Conservation (phyloP, 2,797 vertebrate species). For the Selene dorsalis region DNA sequence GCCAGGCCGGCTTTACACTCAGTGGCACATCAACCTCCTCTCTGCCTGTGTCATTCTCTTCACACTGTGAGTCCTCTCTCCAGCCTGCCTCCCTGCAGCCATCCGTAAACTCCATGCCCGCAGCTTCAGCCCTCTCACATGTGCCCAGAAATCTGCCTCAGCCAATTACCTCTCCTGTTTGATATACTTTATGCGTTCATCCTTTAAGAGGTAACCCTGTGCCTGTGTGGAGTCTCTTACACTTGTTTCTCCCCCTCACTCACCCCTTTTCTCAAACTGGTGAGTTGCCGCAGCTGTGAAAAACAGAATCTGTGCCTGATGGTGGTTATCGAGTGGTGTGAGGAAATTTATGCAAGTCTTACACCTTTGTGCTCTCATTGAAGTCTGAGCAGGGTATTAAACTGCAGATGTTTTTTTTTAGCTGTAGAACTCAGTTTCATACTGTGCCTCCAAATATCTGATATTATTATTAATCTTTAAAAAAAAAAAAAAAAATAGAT, state of each 20-base stretch:
- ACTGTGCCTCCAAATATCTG: neutral
- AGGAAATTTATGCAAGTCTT: slow-evolving; percentile 39
- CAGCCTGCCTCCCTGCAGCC: slow-evolving; percentile 27
- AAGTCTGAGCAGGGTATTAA: slow-evolving; percentile 6
- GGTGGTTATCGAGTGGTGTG: slow-evolving; percentile 52
- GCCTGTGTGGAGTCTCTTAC: slow-evolving; percentile 18
- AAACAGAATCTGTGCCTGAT: slow-evolving; percentile 43
- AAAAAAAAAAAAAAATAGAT: no score
- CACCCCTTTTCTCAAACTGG: slow-evolving; percentile 23
- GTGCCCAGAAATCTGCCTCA: slow-evolving; percentile 44
- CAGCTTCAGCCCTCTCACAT: slow-evolving; percentile 14
- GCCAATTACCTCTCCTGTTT: slow-evolving; percentile 61
- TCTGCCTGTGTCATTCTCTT: slow-evolving; percentile 37
- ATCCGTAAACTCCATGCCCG: slow-evolving; percentile 23
- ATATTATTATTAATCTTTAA: slow-evolving; percentile 5
- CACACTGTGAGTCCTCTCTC: slow-evolving; percentile 33
- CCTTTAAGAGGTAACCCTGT: slow-evolving; percentile 41
- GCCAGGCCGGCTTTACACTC: slow-evolving; percentile 30
- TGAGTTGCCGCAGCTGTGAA: slow-evolving; percentile 61
- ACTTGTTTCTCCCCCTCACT: slow-evolving; percentile 41
- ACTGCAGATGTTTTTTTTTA: neutral
- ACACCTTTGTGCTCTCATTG: slow-evolving; percentile 33
- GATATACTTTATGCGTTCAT: slow-evolving; percentile 35
- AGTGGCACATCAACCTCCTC: slow-evolving; percentile 25
- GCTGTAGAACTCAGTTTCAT: neutral